Evolutionary conservation across 2,888 invertebrate species (phyloP).

Genomic region (Neoascia interrupta): DNA sequence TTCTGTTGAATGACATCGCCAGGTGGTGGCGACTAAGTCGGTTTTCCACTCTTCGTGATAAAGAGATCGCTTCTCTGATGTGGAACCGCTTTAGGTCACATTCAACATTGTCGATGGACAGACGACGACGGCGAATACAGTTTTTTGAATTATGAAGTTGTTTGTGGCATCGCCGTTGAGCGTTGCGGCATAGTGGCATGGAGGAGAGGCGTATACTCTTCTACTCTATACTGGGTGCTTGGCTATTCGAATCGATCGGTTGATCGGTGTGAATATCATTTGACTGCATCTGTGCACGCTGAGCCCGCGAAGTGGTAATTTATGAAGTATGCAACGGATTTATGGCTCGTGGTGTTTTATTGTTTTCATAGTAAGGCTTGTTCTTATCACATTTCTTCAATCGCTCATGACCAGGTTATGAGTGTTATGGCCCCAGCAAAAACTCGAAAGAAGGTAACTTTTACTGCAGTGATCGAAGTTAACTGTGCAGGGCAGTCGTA

Average conservation of each 20-base stretch:
- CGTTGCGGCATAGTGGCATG: slow-evolving; percentile 21
- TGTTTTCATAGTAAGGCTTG: slow-evolving; percentile 65
- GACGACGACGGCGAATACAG: slow-evolving; percentile 16
- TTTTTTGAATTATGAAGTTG: slow-evolving; percentile 66
- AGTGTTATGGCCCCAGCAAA: slow-evolving; percentile 48
- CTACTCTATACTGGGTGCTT: too few species aligned
- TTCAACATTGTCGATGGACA: slow-evolving; percentile 18
- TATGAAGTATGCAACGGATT: slow-evolving; percentile 69
- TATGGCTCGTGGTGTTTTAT: slow-evolving; percentile 68
- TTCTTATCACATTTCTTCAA: slow-evolving; percentile 56
- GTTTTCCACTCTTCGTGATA: slow-evolving; percentile 22
- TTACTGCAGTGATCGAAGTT: not conserved
- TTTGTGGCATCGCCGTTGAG: slow-evolving; percentile 51
- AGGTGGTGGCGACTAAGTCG: slow-evolving; percentile 55
- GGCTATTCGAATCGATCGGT: too few species aligned
- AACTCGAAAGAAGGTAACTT: slow-evolving; percentile 63
- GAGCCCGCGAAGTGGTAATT: slow-evolving; percentile 52
- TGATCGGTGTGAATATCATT: slow-evolving; percentile 64
- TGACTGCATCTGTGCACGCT: slow-evolving; percentile 66
- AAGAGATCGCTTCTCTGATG: slow-evolving; percentile 47
- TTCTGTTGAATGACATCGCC: slow-evolving; percentile 63
- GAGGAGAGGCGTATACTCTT: not conserved
- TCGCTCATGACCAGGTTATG: slow-evolving; percentile 63
- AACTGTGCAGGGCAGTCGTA: not conserved
- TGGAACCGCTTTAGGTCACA: slow-evolving; percentile 59